These are phyloP conservation scores for Ecliptopera silaceata DNA, from an alignment of 2,888 invertebrate genomes.

Conservation along the genomic window DNA sequence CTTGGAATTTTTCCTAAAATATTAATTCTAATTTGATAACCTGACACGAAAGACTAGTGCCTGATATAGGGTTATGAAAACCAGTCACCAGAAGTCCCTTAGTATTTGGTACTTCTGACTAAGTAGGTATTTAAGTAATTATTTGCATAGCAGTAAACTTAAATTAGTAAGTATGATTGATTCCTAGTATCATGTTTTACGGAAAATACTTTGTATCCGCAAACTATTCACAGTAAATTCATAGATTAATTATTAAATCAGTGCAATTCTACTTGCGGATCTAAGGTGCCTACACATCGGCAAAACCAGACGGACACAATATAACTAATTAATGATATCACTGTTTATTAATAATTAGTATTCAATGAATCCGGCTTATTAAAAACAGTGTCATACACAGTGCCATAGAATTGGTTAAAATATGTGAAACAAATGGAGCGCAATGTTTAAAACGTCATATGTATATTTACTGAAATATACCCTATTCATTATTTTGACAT, in stretches of 20 bases:
- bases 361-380: constrained; percentile 20
- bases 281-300: constrained; percentile 40
- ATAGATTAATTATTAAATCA: constrained; percentile 75
- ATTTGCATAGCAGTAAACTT: neutral
- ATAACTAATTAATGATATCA: constrained; percentile 39
- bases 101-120: no score
- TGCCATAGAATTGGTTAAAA: neutral
- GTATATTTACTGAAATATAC: no score
- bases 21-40: no score
- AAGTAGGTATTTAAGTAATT: no score
- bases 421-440: no score
- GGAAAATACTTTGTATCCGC: constrained; percentile 55
- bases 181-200: constrained; percentile 5
- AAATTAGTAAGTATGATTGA: constrained; percentile 7
- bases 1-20: no score
- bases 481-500: no score
- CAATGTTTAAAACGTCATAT: no score
- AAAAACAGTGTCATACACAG: neutral
- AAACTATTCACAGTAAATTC: constrained; percentile 66
- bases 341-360: constrained; percentile 21
- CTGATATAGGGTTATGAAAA: no score
- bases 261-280: constrained; percentile 70
- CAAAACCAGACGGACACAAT: constrained; percentile 40
- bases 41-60: no score
- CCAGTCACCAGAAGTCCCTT: no score